Percentiles rank a stretch among this genome's conserved stretches.
phyloP scores from a whole-genome alignment of 1,140 invertebrate species.

The Thalassaphorura encarpata region DNA sequence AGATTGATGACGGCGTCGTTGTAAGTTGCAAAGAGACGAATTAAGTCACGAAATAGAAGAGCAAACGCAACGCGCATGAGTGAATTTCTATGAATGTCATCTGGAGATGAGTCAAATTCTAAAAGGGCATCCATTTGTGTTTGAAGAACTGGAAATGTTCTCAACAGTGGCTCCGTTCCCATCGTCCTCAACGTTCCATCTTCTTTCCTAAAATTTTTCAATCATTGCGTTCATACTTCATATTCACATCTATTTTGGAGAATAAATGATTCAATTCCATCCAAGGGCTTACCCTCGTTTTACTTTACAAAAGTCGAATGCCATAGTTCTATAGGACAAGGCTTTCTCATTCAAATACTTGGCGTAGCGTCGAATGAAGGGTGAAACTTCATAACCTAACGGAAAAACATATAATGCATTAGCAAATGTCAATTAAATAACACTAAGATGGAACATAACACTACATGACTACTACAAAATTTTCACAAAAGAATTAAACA shows the following conservation, averaged over 20 bases:
- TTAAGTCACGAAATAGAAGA: slow-evolving; percentile 95
- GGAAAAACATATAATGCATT: too few relatives aligned
- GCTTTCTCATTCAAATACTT: slow-evolving; percentile 99
- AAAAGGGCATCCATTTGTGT: slow-evolving; percentile 87
- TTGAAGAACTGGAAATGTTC: slow-evolving; percentile 92
- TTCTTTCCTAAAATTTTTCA: slow-evolving; percentile 65
- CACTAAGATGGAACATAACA: too few relatives aligned
- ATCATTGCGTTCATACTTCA: background rate
- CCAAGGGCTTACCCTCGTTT: slow-evolving; percentile 75
- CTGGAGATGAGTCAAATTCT: slow-evolving; percentile 94
- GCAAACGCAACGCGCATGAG: slow-evolving; percentile 99
- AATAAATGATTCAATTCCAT: background rate
- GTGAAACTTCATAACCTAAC: slow-evolving; percentile 99
- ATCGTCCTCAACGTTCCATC: slow-evolving; percentile 94
- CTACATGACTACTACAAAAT: too few relatives aligned
- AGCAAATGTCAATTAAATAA: too few relatives aligned
- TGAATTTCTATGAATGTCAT: slow-evolving; percentile 87
- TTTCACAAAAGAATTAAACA: too few relatives aligned
- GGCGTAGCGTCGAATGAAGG: slow-evolving; percentile 94
- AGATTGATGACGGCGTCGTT: slow-evolving; percentile 98
- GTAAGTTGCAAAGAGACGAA: slow-evolving; percentile 97
- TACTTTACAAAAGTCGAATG: slow-evolving; percentile 99
- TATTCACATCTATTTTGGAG: background rate
- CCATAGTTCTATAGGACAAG: slow-evolving; percentile 91
- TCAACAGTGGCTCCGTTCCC: slow-evolving; percentile 93